Conservation (phyloP, 35 echinoderm and acorn worm species). For the Diadema setosum region DNA sequence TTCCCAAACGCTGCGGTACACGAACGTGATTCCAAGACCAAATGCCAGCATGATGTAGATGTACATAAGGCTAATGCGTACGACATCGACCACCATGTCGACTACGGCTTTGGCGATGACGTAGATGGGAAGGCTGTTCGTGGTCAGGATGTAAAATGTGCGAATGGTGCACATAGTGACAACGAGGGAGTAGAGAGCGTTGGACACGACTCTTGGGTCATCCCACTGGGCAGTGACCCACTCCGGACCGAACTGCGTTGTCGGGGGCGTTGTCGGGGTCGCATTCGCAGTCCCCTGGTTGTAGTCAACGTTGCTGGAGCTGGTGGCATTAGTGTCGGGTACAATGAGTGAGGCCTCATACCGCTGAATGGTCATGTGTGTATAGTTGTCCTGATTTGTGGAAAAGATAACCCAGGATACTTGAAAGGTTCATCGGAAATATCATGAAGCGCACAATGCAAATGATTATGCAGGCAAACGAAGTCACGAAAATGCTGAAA, state of each 20-base stretch:
- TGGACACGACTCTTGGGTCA: not conserved
- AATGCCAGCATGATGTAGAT: not conserved
- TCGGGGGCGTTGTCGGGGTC: not conserved
- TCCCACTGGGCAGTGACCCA: not conserved
- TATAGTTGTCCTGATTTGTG: too few relatives aligned
- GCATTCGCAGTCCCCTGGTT: not conserved
- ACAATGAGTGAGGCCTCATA: too few relatives aligned
- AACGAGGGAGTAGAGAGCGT: not conserved
- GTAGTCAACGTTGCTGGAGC: not conserved
- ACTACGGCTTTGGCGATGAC: not conserved
- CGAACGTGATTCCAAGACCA: not conserved
- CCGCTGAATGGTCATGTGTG: too few relatives aligned
- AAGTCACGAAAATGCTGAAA: too few relatives aligned
- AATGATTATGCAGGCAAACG: too few relatives aligned
- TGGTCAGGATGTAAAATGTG: not conserved
- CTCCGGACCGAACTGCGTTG: not conserved
- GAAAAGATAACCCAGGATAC: too few relatives aligned
- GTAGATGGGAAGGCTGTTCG: not conserved
- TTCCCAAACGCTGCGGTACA: too few relatives aligned
- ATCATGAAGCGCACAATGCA: too few relatives aligned
- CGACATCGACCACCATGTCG: not conserved
- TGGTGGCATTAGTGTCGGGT: not conserved
- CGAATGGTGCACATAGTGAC: not conserved
- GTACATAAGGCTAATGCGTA: not conserved
- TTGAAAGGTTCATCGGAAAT: too few relatives aligned